Base-by-base conservation (phyloP, 2,888 invertebrate genomes). In the Lepidonotus clava region DNA sequence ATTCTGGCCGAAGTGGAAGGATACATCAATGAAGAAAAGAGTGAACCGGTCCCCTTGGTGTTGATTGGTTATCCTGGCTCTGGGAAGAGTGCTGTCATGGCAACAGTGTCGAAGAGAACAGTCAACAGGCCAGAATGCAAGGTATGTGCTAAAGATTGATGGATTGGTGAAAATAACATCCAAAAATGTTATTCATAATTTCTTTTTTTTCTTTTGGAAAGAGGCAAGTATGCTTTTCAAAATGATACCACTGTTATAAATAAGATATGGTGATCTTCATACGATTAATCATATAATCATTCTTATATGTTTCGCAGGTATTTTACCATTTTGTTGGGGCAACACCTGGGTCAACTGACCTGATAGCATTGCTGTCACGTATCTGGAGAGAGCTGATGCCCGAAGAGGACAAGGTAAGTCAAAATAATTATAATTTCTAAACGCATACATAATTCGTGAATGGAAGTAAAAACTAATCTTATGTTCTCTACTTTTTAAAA, bases 321-420 rank as follows among this genome's bases (percentile, higher is more conserved):
- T 89, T 91, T 71, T 91, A 89, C 77, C 91, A 91, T 67, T 91
- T 91, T 83, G 87, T 90, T 46, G 91, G 91, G 8, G 90, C 90
- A 11, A 90, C 90, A 0, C 90, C 90, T 0, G 89, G 90, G 67
- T 91, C 91, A 0, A 90, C 90, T 18, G 88, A 90, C 66, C 66
- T 87, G n/a, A 89, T 87, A 89, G 86, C 88, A 18, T 84, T 90
- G 40, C 76, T 91, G 41, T 80, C 87, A 1, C 85, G 90, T n/a
- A 66, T 91, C 18, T 91, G 90, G 88, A 77, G 87, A 24, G 90
- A 90, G 61, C 87, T 89, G 51, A 87, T 89, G 88, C 89, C 90
- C 0, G 34, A 71, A 18, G 66, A 84, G 18, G 87, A 88, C 8
- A 88, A 88, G 83, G 88, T 89, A 83, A 46, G 51, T 21, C 4